These are phyloP conservation scores for Stegodyphus dumicola DNA, from an alignment of 1,140 invertebrate genomes.

Conservation along the genomic window DNA sequence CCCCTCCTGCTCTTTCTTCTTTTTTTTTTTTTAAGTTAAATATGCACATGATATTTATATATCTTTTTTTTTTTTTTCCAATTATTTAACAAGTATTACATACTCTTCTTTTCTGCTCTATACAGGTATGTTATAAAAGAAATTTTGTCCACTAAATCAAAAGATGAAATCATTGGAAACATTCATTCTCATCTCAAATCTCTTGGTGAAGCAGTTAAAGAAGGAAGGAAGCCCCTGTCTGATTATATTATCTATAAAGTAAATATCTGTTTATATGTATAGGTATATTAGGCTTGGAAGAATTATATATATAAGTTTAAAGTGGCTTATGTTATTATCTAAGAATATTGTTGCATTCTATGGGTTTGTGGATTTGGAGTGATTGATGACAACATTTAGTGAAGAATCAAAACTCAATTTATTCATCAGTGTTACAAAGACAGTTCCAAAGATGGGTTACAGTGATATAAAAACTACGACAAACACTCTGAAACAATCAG, in stretches of 20 bases:
- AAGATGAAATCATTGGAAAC: constrained; percentile 85
- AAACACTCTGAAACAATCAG: no score
- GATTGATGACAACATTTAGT: no score
- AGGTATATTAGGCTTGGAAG: no score
- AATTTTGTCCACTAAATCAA: constrained; percentile 82
- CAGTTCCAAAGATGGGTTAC: no score
- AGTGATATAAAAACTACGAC: no score
- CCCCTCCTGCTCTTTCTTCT: no score
- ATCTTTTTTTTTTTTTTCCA: not conserved
- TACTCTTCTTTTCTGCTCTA: constrained; percentile 41
- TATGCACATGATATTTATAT: not conserved
- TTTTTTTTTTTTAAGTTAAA: no score
- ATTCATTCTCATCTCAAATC: constrained; percentile 79
- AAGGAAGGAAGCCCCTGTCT: constrained; percentile 78
- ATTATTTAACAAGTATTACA: not conserved
- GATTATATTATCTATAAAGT: constrained; percentile 88
- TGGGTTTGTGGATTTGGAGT: no score
- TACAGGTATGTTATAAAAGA: constrained; percentile 80
- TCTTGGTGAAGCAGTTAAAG: constrained; percentile 77
- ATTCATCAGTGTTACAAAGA: no score
- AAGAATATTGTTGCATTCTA: no score
- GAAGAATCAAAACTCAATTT: no score
- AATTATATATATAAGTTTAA: constrained; percentile 22
- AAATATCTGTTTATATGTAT: not conserved
- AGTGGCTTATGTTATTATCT: not conserved